Conservation (phyloP, 2,113 vertebrate species). For the Gnathonemus longibarbis region DNA sequence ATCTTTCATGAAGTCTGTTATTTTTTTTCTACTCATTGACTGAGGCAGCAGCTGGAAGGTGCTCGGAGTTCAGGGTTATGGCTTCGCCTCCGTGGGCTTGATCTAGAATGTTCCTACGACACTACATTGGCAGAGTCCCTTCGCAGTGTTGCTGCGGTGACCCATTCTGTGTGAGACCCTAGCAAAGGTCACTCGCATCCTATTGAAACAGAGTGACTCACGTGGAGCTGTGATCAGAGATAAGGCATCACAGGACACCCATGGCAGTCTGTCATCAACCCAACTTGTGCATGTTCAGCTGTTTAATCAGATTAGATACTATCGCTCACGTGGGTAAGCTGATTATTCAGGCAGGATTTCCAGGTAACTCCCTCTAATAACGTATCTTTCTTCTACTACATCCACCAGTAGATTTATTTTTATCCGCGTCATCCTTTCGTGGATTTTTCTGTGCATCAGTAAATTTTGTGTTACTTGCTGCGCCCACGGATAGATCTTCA, state of each 20-base stretch:
- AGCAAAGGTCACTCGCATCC: neutral
- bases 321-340: neutral
- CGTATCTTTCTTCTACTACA: neutral
- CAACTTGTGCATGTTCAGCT: neutral
- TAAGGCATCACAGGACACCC: neutral
- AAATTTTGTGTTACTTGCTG: neutral
- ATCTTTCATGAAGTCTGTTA: neutral
- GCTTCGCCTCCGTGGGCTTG: neutral
- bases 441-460: neutral
- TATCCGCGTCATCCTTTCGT: neutral
- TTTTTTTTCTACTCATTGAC: neutral
- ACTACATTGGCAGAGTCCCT: neutral
- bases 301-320: neutral
- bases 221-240: neutral
- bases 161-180: neutral
- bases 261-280: neutral
- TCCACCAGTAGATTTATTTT: neutral
- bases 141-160: neutral
- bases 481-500: neutral
- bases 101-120: neutral
- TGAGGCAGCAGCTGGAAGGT: neutral
- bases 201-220: neutral
- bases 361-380: neutral
- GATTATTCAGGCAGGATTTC: neutral
- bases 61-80: neutral